Conservation (phyloP, 2,113 vertebrate genomes). For the Agelaius phoeniceus region DNA sequence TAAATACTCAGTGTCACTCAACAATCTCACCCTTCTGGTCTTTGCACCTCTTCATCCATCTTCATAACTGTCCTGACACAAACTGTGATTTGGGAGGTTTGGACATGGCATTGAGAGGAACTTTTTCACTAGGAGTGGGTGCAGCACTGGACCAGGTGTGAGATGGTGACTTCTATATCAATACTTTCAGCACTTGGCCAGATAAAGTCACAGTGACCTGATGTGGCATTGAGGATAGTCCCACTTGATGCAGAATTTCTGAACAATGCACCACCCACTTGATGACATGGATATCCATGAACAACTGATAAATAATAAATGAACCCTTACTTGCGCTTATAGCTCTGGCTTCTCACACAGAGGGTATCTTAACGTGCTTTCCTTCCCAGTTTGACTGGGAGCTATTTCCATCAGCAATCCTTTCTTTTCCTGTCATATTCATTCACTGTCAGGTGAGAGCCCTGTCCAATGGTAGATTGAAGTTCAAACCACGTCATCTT, state of each 20-base stretch:
- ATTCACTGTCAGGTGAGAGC: background rate
- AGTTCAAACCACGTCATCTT: background rate
- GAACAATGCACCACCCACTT: fast-evolving
- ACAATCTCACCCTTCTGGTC: background rate
- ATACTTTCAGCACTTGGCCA: background rate
- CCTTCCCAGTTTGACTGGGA: background rate
- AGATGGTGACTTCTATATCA: background rate
- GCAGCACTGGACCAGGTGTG: fast-evolving
- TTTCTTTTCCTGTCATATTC: background rate
- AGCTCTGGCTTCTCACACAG: background rate
- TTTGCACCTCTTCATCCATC: background rate
- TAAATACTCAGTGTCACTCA: background rate
- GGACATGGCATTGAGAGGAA: background rate
- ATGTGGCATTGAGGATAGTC: background rate
- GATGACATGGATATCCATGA: background rate
- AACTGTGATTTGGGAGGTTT: background rate
- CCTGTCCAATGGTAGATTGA: background rate
- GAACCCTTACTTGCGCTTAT: background rate
- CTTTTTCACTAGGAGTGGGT: background rate
- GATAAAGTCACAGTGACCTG: background rate
- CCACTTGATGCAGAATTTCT: background rate
- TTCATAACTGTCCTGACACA: background rate
- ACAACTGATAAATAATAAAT: background rate
- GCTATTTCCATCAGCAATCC: background rate
- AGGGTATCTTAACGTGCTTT: background rate